These are phyloP conservation scores for Troilus luridus DNA, from an alignment of 2,888 invertebrate genomes.

Conservation along the genomic window DNA sequence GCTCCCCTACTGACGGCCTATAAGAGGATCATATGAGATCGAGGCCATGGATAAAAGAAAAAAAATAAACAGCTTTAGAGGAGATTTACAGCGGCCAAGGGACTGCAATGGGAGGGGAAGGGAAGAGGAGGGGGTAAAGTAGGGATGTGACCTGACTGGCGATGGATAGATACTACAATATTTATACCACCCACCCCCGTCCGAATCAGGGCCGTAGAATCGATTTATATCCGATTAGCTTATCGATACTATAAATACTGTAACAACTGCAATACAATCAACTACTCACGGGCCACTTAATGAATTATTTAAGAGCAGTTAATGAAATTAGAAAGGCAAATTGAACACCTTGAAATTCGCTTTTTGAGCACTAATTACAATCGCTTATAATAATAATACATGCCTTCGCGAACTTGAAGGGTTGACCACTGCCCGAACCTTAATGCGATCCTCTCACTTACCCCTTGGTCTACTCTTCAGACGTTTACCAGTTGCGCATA, in stretches of 20 bases:
- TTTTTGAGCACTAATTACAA: no score
- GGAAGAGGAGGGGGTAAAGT: not conserved
- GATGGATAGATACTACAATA: not conserved
- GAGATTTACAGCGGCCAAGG: not conserved
- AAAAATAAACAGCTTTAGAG: not conserved
- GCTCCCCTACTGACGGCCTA: no score
- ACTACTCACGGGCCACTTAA: not conserved
- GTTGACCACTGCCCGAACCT: no score
- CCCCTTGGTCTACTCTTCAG: no score
- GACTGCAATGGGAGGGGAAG: not conserved
- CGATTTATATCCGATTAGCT: slow-evolving; percentile 34
- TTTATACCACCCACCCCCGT: not conserved
- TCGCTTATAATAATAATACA: no score
- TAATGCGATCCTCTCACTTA: no score
- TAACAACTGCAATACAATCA: not conserved
- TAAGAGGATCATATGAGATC: not conserved
- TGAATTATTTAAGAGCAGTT: not conserved
- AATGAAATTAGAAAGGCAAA: not conserved
- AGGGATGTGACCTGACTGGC: not conserved
- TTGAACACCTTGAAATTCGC: not conserved
- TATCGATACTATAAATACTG: slow-evolving; percentile 21
- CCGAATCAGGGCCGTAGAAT: not conserved
- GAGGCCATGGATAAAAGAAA: slow-evolving; percentile 13
- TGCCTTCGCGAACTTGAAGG: no score
- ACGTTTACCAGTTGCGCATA: no score